Conservation (phyloP, 2,888 invertebrate species). For the Andricus curvator region DNA sequence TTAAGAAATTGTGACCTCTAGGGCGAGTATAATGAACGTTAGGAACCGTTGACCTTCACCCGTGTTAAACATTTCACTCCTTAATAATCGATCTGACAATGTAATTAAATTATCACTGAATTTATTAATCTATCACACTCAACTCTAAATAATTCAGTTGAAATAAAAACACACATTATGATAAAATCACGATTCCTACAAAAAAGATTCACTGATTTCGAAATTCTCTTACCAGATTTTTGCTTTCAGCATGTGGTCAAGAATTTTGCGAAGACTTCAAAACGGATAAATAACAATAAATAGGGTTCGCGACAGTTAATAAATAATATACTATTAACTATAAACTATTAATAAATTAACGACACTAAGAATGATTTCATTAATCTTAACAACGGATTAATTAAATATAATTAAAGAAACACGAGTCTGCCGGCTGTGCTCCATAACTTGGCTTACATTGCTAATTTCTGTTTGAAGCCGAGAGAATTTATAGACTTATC, state of each 20-base stretch:
- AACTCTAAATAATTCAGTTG: background rate
- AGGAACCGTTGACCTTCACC: conserved; percentile 27
- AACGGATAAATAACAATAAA: conserved; percentile 26
- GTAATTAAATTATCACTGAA: background rate
- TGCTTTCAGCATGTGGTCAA: conserved; percentile 5
- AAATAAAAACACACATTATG: conserved; percentile 5
- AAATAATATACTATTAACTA: conserved; percentile 38
- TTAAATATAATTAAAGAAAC: conserved; percentile 35
- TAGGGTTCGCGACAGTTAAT: conserved; percentile 17
- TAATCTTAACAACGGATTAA: conserved; percentile 33
- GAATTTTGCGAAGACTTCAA: background rate
- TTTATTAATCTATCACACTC: background rate
- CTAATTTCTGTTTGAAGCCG: conserved; percentile 56
- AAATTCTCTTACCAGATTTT: conserved; percentile 33
- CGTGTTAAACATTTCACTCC: conserved; percentile 14
- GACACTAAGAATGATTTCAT: conserved; percentile 9
- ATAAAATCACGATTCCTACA: background rate
- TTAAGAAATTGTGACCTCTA: background rate
- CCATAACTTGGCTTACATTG: conserved; percentile 58
- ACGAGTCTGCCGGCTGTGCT: conserved; percentile 30
- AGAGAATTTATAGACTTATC: conserved; percentile 64
- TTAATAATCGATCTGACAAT: background rate
- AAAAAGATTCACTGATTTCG: background rate
- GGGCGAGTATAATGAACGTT: background rate
- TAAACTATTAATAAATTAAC: conserved; percentile 36